These are phyloP conservation scores for Guaruba guarouba DNA, from an alignment of 2,113 vertebrate genomes.

Conservation along the genomic window DNA sequence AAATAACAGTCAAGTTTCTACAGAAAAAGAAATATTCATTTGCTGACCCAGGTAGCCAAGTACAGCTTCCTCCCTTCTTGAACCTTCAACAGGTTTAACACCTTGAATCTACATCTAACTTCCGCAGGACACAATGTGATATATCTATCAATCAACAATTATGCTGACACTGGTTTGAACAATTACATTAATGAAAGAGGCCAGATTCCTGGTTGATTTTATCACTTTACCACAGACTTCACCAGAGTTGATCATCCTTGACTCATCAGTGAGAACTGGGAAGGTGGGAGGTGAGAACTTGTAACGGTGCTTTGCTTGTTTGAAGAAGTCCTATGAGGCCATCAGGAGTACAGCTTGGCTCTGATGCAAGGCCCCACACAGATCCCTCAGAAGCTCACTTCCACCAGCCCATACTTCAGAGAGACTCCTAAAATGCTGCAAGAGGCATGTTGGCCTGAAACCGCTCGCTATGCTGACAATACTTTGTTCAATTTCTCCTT, in stretches of 20 bases:
- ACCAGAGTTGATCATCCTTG: neutral
- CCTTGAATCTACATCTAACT: neutral
- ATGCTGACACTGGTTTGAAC: neutral
- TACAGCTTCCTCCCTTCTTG: neutral
- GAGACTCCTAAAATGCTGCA: neutral
- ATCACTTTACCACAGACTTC: neutral
- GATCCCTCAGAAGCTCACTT: neutral
- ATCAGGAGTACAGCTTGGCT: neutral
- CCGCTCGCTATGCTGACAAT: neutral
- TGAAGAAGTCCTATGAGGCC: neutral
- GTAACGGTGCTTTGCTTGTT: fast-evolving
- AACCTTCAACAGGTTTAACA: neutral
- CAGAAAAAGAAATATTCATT: neutral
- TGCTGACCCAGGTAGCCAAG: neutral
- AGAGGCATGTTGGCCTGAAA: neutral
- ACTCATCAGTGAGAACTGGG: neutral
- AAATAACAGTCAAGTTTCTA: neutral
- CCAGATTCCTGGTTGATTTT: neutral
- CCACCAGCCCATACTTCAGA: neutral
- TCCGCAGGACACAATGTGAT: neutral
- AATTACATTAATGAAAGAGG: neutral
- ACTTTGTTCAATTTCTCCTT: neutral
- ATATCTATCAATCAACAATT: neutral
- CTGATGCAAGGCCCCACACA: neutral
- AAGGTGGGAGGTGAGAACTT: neutral